These are phyloP conservation scores for Atherinomorus stipes DNA, from an alignment of 2,113 vertebrate species.

Conservation along the genomic window DNA sequence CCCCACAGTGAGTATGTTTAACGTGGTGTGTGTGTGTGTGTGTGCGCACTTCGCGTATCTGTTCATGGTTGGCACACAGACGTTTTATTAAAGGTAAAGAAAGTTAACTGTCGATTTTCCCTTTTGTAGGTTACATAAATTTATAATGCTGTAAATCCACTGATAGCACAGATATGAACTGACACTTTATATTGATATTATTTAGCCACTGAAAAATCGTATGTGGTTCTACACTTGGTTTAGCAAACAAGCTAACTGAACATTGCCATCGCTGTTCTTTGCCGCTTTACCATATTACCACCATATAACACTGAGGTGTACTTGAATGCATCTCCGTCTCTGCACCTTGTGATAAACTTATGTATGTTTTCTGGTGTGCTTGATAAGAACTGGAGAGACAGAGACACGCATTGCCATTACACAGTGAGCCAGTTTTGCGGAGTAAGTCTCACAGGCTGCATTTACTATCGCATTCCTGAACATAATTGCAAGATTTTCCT, in stretches of 20 bases:
- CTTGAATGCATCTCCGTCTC: no score
- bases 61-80: slow-evolving; percentile 11
- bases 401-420: neutral
- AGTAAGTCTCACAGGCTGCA: no score
- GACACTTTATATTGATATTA: neutral
- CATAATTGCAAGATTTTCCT: neutral
- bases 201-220: no score
- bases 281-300: no score
- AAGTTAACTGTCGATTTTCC: neutral
- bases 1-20: slow-evolving; percentile 37
- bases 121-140: neutral
- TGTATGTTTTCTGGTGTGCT: slow-evolving; percentile 20
- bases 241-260: slow-evolving; percentile 17
- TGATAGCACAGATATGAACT: neutral
- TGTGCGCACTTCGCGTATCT: slow-evolving; percentile 20
- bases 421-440: neutral
- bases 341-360: no score
- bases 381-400: slow-evolving; percentile 33
- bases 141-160: neutral
- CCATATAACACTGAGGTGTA: no score
- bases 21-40: no score
- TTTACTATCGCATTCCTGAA: neutral
- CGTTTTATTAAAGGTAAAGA: neutral
- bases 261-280: neutral
- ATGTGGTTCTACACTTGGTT: neutral